Percentiles rank a stretch among this genome's conserved stretches.
Evolutionary conservation across 2,888 invertebrate species (phyloP).

Genomic region (Sesia bembeciformis): DNA sequence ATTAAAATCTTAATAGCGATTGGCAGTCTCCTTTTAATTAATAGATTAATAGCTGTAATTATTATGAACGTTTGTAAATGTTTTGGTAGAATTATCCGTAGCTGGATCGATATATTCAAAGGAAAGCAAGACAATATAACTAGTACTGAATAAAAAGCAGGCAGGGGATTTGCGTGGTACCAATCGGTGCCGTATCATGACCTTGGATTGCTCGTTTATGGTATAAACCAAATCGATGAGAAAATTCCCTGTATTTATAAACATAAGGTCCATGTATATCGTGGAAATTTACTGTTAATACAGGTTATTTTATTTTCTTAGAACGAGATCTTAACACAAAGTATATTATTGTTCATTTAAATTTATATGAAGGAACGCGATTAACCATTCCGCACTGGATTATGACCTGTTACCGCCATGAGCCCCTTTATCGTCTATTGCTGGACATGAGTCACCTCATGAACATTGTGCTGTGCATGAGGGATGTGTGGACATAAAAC

Average conservation of each 20-base stretch:
- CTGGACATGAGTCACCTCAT: too few species aligned
- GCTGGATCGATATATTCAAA: conserved; percentile 18
- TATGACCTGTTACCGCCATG: too few species aligned
- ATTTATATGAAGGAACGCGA: too few species aligned
- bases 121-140: conserved; percentile 23
- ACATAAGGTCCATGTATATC: not conserved
- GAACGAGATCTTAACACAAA: too few species aligned
- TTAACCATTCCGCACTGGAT: too few species aligned
- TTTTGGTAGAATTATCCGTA: not conserved
- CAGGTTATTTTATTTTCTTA: too few species aligned
- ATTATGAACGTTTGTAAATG: not conserved
- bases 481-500: too few species aligned
- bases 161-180: conserved; percentile 50
- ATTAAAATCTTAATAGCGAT: conserved; percentile 22
- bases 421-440: too few species aligned
- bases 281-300: not conserved
- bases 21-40: not conserved
- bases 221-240: conserved; percentile 51
- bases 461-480: too few species aligned
- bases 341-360: too few species aligned
- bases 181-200: conserved; percentile 62
- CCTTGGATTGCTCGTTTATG: conserved; percentile 48
- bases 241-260: not conserved
- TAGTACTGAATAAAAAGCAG: conserved; percentile 23
- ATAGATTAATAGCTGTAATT: not conserved